Evolutionary conservation across 2,797 vertebrate species (phyloP), one percentile per base, ranked within the genome.

Genomic region (Cynopterus sphinx): DNA sequence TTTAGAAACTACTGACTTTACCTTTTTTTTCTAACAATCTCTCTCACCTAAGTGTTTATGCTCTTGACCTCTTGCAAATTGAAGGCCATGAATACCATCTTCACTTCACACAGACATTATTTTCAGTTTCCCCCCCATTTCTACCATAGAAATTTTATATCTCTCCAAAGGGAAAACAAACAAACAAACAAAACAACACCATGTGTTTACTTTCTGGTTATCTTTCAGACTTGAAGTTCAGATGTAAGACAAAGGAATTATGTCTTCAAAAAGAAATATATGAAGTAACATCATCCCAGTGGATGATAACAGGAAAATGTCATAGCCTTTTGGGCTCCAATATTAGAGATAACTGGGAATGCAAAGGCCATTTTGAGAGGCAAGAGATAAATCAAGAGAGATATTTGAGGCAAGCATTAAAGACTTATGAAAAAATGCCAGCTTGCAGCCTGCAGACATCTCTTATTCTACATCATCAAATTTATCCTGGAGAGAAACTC

Each of bases 211-310:
- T 90, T 79, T 90, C 75, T 90, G 39, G 15, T 90, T 79, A 36
- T 92, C 53, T 85, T 77, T 92, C 59, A 92, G 71, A 85, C 63
- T 59, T 33, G 61, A 41, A 86, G 19, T 67, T 84, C n/a, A 68
- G 70, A 92, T 19, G 31, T 55, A 46, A 83, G 26, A 86, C 49
- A 39, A 86, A 92, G 17, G 53, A 68, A 41, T 59, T 46, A 16
- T 36, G 26, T 77, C 22, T 63, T n/a, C 81, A 15, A 53, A 59
- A 67, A 46, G 71, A 68, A 86, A 77, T 75, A 19, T 59, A 22
- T 68, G 90, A 67, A 67, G 71, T 36, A 68, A 75, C 71, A 68
- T 57, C 49, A 68, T 43, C 81, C 61, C 70, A 57, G 17, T 65
- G n/a, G 61, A 43, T 55, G 22, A n/a, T 55, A 65, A 75, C 22